phyloP scores from a whole-genome alignment of 2,888 invertebrate species.

The Acheta domesticus region DNA sequence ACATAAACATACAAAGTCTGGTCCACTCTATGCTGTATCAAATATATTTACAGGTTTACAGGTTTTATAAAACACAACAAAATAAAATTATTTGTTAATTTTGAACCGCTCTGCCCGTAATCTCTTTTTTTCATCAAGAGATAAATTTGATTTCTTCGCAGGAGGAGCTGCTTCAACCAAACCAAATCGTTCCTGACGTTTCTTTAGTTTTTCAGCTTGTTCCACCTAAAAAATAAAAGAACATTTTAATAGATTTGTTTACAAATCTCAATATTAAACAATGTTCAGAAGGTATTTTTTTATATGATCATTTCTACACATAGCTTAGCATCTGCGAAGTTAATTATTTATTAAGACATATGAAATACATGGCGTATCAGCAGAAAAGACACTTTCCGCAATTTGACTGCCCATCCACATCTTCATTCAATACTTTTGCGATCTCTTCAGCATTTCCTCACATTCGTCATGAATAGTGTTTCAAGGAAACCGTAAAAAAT shows the following conservation, averaged over 20 bases:
- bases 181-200: conserved; percentile 48
- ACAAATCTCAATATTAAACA: no score
- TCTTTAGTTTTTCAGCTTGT: conserved; percentile 45
- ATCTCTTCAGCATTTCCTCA: no score
- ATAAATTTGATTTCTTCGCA: conserved; percentile 18
- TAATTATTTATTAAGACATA: neutral
- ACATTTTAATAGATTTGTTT: neutral
- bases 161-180: conserved; percentile 34
- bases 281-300: no score
- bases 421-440: no score
- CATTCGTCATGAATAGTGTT: no score
- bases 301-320: no score
- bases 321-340: no score
- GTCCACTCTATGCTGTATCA: conserved; percentile 19
- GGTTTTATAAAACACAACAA: conserved; percentile 21
- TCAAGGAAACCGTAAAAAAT: no score
- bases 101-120: conserved; percentile 41
- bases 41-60: neutral
- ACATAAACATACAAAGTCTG: neutral
- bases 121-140: conserved; percentile 40
- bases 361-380: neutral
- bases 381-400: neutral
- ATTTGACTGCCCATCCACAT: no score
- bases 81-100: conserved; percentile 20
- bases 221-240: conserved; percentile 34